Conservation (phyloP, 2,113 vertebrate species). For the Rostratula benghalensis region DNA sequence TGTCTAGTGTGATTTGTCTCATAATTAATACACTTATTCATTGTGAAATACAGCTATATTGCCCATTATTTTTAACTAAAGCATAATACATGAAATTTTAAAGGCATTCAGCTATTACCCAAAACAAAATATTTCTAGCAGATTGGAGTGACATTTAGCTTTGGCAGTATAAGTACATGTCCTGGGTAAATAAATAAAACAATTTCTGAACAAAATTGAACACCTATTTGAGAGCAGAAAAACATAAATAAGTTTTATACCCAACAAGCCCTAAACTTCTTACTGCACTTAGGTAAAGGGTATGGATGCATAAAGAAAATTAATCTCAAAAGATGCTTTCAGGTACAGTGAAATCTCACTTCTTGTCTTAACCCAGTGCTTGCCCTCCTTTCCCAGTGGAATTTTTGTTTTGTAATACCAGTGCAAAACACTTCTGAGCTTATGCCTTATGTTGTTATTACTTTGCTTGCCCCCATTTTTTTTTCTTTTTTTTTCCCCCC, state of each 20-base stretch:
- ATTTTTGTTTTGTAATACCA: not conserved
- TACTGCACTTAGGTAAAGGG: not conserved
- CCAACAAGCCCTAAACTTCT: not conserved
- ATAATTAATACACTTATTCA: constrained; percentile 63
- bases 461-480: not conserved
- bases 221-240: constrained; percentile 5
- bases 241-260: constrained; percentile 1
- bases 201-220: constrained; percentile 13
- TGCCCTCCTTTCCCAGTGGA: not conserved
- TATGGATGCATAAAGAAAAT: constrained; percentile 16
- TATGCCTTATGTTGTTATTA: not conserved
- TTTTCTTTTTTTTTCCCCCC: too few relatives aligned
- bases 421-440: not conserved
- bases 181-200: constrained; percentile 30
- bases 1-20: constrained; percentile 47
- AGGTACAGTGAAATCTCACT: not conserved
- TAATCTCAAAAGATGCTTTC: not conserved
- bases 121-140: constrained; percentile 19
- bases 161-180: not conserved
- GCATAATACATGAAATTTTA: constrained; percentile 30
- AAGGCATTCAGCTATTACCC: constrained; percentile 10
- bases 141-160: constrained; percentile 17
- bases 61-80: constrained; percentile 61
- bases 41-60: constrained; percentile 47
- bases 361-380: not conserved